These are phyloP conservation scores for Carassius gibelio DNA, from an alignment of 2,113 vertebrate species.

Conservation along the genomic window DNA sequence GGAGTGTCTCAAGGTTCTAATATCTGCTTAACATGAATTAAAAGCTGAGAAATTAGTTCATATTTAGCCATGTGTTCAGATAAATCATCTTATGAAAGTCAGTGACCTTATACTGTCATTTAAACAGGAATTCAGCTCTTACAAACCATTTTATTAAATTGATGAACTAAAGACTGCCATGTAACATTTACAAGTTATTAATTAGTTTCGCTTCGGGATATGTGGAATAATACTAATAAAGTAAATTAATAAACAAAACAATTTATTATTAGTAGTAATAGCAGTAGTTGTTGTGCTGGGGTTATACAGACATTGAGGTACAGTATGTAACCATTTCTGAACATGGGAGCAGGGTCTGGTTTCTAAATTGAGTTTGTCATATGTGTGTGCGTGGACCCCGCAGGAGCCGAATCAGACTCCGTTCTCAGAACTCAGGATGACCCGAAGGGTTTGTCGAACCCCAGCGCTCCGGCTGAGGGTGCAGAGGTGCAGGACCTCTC, in stretches of 20 bases:
- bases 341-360: neutral
- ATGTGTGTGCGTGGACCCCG: slow-evolving; percentile 33
- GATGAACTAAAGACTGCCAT: neutral
- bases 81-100: neutral
- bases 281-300: too few species aligned
- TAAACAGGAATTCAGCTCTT: neutral
- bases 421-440: neutral
- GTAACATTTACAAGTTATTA: neutral
- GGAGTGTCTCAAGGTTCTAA: neutral
- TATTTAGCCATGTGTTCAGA: neutral
- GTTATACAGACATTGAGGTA: too few species aligned
- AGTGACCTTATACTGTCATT: neutral
- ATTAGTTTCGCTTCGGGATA: neutral
- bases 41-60: neutral
- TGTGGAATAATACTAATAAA: neutral
- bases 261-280: neutral
- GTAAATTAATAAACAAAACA: too few species aligned
- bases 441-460: neutral
- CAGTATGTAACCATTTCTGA: neutral
- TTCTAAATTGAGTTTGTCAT: slow-evolving; percentile 3
- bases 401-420: slow-evolving; percentile 1
- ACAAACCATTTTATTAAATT: neutral
- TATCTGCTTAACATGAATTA: neutral
- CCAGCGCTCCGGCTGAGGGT: slow-evolving; percentile 1
- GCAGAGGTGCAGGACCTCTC: neutral